These are phyloP conservation scores for Lordiphosa stackelbergi DNA, from an alignment of 1,140 invertebrate species.

Conservation along the genomic window DNA sequence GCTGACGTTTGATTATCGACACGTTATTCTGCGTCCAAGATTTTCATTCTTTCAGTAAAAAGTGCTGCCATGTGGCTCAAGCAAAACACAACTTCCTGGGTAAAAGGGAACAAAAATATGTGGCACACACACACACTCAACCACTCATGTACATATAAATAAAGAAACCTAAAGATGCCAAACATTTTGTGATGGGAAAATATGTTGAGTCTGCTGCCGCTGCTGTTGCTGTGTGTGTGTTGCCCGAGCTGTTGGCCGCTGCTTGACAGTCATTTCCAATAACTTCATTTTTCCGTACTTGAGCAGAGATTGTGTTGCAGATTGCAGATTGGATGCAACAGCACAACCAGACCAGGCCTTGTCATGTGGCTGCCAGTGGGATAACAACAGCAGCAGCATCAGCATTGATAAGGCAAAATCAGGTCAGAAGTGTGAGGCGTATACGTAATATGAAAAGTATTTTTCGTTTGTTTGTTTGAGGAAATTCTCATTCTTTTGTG, in stretches of 20 bases:
- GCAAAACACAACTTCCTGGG: conserved; percentile 37
- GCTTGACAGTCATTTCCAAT: conserved; percentile 73
- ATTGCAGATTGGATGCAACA: conserved; percentile 53
- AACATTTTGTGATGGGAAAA: conserved; percentile 55
- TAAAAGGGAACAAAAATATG: conserved; percentile 24
- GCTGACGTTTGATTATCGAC: conserved; percentile 73
- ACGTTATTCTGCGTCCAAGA: conserved; percentile 34
- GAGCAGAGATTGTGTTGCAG: conserved; percentile 73
- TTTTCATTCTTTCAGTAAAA: conserved; percentile 26
- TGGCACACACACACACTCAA: conserved; percentile 12
- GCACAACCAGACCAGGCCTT: conserved; percentile 14
- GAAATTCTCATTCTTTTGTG: conserved; percentile 35
- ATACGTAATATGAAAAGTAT: conserved; percentile 69
- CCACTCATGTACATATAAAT: conserved; percentile 11
- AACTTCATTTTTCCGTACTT: conserved; percentile 74
- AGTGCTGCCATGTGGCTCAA: conserved; percentile 50
- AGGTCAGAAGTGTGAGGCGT: conserved; percentile 62
- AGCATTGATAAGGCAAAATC: conserved; percentile 71
- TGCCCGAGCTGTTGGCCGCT: conserved; percentile 56
- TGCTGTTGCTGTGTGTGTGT: conserved; percentile 30
- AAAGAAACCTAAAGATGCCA: conserved; percentile 64
- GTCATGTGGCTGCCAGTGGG: conserved; percentile 38
- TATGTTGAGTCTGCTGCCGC: conserved; percentile 23
- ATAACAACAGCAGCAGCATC: conserved; percentile 30
- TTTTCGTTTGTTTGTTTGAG: conserved; percentile 48